Evolutionary conservation across 1,140 invertebrate genomes (phyloP).

Genomic region (Drosophila melanica): DNA sequence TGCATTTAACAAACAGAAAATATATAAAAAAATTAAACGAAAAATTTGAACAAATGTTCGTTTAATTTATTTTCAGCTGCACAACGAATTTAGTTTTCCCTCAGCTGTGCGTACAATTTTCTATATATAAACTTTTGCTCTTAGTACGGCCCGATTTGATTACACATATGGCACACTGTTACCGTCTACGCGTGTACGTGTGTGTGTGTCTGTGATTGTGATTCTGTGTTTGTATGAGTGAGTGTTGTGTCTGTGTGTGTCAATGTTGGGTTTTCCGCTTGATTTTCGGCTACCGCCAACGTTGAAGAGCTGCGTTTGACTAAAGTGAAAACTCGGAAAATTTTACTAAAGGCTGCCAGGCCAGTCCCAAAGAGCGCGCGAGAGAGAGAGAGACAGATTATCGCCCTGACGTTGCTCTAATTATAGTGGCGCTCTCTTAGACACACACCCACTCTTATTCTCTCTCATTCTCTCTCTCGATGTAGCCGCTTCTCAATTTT

Average conservation of each 20-base stretch:
- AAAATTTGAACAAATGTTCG: constrained; percentile 38
- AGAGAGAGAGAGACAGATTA: not conserved
- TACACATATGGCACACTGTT: constrained; percentile 78
- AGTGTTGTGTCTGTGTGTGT: constrained; percentile 15
- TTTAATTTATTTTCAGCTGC: constrained; percentile 51
- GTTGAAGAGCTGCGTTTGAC: constrained; percentile 79
- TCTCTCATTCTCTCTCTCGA: not conserved
- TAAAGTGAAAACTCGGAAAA: constrained; percentile 58
- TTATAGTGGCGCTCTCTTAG: constrained; percentile 23
- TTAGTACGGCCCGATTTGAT: constrained; percentile 67
- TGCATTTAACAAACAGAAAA: constrained; percentile 16
- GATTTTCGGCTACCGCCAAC: constrained; percentile 58
- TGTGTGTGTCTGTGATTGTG: constrained; percentile 29
- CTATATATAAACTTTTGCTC: constrained; percentile 82
- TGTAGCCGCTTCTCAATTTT: not conserved
- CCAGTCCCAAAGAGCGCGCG: constrained; percentile 2
- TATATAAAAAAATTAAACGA: constrained; percentile 19
- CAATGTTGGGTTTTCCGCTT: constrained; percentile 41
- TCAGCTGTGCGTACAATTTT: constrained; percentile 81
- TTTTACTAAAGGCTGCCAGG: constrained; percentile 14
- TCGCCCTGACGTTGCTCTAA: constrained; percentile 33
- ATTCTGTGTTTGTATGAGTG: constrained; percentile 15
- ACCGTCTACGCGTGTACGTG: constrained; percentile 31
- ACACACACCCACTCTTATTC: no score
- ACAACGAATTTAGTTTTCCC: constrained; percentile 56